phyloP scores from a whole-genome alignment of 1,140 invertebrate genomes.

The Drosophila eugracilis region DNA sequence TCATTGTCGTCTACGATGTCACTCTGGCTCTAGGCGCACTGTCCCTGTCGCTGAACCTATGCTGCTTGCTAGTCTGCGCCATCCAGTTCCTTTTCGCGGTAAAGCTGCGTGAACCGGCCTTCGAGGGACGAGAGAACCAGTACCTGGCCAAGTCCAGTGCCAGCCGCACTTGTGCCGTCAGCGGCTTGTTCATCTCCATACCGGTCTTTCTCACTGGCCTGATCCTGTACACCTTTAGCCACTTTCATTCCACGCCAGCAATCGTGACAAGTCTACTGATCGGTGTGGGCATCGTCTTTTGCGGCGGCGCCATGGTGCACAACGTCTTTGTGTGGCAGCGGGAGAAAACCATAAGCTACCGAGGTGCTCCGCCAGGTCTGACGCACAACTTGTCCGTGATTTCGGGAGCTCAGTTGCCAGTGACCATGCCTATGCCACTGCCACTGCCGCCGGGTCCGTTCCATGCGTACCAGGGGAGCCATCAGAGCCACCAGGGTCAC shows the following conservation, averaged over 20 bases:
- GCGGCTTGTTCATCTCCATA: slow-evolving; percentile 96
- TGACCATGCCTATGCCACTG: slow-evolving; percentile 12
- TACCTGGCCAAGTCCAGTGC: slow-evolving; percentile 95
- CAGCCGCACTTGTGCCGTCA: slow-evolving; percentile 95
- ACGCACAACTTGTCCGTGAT: slow-evolving; percentile 51
- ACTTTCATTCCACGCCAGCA: slow-evolving; percentile 95
- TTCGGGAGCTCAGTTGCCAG: slow-evolving; percentile 30
- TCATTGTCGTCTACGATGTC: slow-evolving; percentile 95
- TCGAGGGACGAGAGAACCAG: slow-evolving; percentile 91
- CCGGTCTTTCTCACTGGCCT: slow-evolving; percentile 96
- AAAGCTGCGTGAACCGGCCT: slow-evolving; percentile 92
- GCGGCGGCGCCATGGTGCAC: slow-evolving; percentile 96
- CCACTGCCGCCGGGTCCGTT: slow-evolving; percentile 22
- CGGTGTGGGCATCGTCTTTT: slow-evolving; percentile 95
- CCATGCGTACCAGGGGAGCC: slow-evolving; percentile 58
- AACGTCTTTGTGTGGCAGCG: slow-evolving; percentile 97
- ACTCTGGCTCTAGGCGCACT: slow-evolving; percentile 94
- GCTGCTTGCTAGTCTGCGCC: slow-evolving; percentile 95
- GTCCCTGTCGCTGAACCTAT: slow-evolving; percentile 94
- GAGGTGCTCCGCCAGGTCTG: slow-evolving; percentile 77
- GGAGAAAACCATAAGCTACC: slow-evolving; percentile 89
- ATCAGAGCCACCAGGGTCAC: slow-evolving; percentile 30
- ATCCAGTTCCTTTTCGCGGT: slow-evolving; percentile 97
- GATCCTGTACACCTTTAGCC: slow-evolving; percentile 96
- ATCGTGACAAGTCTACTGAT: slow-evolving; percentile 95